These are phyloP conservation scores for Laticauda colubrina DNA, from an alignment of 2,113 vertebrate genomes.

Conservation along the genomic window DNA sequence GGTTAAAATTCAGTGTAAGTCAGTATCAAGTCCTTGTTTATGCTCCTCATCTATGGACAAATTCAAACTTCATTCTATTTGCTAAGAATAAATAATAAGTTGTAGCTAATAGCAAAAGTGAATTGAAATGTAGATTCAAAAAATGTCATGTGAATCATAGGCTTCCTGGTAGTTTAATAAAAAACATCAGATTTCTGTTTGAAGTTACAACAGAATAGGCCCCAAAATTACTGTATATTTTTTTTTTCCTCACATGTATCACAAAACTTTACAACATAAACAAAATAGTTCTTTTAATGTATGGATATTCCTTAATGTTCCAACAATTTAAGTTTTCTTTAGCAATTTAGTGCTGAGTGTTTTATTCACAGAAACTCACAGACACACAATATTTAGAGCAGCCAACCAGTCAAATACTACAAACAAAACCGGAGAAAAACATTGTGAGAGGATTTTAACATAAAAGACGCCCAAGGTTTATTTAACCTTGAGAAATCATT, in stretches of 20 bases:
- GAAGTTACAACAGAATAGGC: not conserved
- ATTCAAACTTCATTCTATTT: not conserved
- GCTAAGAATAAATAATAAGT: not conserved
- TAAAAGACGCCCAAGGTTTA: not conserved
- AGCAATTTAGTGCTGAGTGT: not conserved
- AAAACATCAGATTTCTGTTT: not conserved
- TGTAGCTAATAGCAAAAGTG: not conserved
- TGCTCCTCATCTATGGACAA: not conserved
- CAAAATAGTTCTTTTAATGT: not conserved
- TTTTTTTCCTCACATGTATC: not conserved
- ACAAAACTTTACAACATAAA: not conserved
- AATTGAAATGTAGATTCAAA: not conserved
- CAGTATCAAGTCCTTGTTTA: not conserved
- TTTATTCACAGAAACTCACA: not conserved
- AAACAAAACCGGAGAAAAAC: not conserved
- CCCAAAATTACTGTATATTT: not conserved
- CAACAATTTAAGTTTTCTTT: not conserved
- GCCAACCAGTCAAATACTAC: not conserved
- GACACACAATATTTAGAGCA: not conserved
- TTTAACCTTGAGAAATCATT: conserved; percentile 27
- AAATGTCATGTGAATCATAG: not conserved
- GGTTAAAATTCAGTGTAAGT: not conserved
- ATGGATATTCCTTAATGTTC: not conserved
- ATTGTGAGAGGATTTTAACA: not conserved
- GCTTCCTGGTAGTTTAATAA: not conserved